phyloP scores from a whole-genome alignment of 2,888 invertebrate genomes.

The Pycnomerus fuliginosus region DNA sequence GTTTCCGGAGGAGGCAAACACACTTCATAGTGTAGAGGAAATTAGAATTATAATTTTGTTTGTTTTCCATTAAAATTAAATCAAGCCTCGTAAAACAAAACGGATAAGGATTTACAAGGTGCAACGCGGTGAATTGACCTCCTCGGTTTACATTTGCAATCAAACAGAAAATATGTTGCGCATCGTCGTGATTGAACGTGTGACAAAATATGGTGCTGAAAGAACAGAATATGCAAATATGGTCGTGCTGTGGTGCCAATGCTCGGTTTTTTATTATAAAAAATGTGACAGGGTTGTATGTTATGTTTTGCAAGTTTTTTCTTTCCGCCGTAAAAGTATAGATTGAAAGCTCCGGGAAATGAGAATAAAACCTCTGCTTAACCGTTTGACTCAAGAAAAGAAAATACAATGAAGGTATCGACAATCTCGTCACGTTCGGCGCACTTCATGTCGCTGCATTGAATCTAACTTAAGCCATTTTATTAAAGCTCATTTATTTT shows the following conservation, averaged over 20 bases:
- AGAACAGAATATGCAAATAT: no score
- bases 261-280: no score
- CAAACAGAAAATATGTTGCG: conserved; percentile 9
- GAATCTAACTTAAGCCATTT: conserved; percentile 43
- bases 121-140: no score
- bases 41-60: neutral
- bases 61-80: neutral
- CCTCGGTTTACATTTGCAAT: conserved; percentile 12
- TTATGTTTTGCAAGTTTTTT: no score
- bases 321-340: no score
- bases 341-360: conserved; percentile 8
- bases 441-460: conserved; percentile 41
- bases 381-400: conserved; percentile 27
- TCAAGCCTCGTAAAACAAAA: no score
- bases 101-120: no score
- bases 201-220: conserved; percentile 13
- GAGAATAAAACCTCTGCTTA: conserved; percentile 25
- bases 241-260: no score
- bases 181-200: conserved; percentile 16
- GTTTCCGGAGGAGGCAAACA: no score
- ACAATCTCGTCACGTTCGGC: conserved; percentile 40
- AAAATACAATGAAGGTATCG: conserved; percentile 37
- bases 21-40: no score
- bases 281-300: no score
- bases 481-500: conserved; percentile 45